Base-by-base conservation (phyloP, 2,888 invertebrate species). In the Strigamia crassipes region DNA sequence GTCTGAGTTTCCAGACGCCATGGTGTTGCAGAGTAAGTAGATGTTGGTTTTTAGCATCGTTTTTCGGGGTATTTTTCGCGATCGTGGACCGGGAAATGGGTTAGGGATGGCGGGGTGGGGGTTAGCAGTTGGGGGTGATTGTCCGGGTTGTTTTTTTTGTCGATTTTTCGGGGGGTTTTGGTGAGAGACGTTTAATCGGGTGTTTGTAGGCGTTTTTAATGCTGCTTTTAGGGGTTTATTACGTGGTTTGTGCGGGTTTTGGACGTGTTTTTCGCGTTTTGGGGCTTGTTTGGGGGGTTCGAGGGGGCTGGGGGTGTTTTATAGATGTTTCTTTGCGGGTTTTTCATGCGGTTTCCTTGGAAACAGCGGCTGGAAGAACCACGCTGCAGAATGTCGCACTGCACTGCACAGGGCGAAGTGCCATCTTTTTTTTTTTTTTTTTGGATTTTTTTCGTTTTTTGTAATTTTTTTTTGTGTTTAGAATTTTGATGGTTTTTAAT, bases 11-110 rank as follows among this genome's bases (percentile, higher is more conserved):
- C 38, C 78, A 78, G 78, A 78, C 78, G 78, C 78, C 78, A 78
- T 78, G 78, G 78, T 78, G 38, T 78, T 78, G 42, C 78, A 78
- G 78, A 78, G 78, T 78, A 78, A 78, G 78, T 42, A 41, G n/a
- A 51, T 18, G 42, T 18, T 18, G 27, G n/a, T 78, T 42, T 78
- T 38, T 21, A 27, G 18, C 15, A 9, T 21, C 10, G 12, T 34
- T 78, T 38, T 78, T 18, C 12, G n/a, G 15, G 9, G 3, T 34
- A 34, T 66, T 66, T 66, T 23, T 8, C 13, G 3, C 27, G 9
- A 10, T 8, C 27, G 8, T 66, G 15, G 61, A n/a, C n/a, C n/a
- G n/a, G n/a, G n/a, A n/a, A n/a, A n/a, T n/a, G n/a, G n/a, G n/a
- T n/a, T n/a, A n/a, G n/a, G n/a, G n/a, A n/a, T n/a, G n/a, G n/a